Conservation (phyloP, 2,797 vertebrate genomes). For the Danio choprae region DNA sequence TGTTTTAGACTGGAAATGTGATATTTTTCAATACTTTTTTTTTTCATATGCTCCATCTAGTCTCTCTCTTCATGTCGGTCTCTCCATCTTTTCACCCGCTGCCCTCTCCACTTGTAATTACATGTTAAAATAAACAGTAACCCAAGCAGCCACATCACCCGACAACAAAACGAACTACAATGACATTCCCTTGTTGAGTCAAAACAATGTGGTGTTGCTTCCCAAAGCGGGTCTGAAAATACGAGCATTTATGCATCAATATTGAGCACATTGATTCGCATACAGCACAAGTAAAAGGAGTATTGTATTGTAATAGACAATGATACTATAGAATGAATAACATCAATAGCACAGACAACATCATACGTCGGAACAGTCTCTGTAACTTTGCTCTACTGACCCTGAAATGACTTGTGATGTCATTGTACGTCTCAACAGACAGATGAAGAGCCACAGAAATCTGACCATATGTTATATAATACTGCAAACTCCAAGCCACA, state of each 20-base stretch:
- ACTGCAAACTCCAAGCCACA: constrained; percentile 42
- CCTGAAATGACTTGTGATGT: constrained; percentile 53
- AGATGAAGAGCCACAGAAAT: constrained; percentile 39
- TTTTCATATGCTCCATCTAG: constrained; percentile 1
- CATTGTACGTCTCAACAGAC: constrained; percentile 37
- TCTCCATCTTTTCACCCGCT: constrained; percentile 31
- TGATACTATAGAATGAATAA: not conserved
- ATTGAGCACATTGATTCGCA: constrained; percentile 19
- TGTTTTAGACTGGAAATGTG: constrained; percentile 53
- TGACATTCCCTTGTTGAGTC: constrained; percentile 56
- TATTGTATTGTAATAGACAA: not conserved
- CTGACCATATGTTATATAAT: constrained; percentile 39
- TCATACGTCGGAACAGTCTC: not conserved
- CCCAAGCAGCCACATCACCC: constrained; percentile 63
- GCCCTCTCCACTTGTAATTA: constrained; percentile 59
- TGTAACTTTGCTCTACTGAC: constrained; percentile 43
- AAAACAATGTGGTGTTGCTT: constrained; percentile 43
- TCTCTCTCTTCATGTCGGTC: constrained; percentile 19
- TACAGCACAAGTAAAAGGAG: not conserved
- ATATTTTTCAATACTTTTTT: constrained; percentile 23
- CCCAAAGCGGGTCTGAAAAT: constrained; percentile 26
- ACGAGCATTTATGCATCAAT: constrained; percentile 1
- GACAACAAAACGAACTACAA: constrained; percentile 60
- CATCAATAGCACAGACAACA: not conserved
- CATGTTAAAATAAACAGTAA: constrained; percentile 65